Conservation (phyloP, 2,888 invertebrate species). For the Stegana nigrithorax region DNA sequence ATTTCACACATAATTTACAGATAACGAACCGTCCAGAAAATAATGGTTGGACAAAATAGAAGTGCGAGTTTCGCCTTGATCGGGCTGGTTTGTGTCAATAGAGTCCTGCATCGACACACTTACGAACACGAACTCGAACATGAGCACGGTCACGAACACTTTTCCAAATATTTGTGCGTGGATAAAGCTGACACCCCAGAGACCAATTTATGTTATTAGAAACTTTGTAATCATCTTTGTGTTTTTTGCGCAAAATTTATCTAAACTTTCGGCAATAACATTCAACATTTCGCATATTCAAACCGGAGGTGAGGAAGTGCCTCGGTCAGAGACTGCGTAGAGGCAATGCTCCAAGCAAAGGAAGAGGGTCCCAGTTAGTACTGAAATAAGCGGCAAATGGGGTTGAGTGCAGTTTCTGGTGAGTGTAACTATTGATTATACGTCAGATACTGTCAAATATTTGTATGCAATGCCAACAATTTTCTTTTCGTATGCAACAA, state of each 20-base stretch:
- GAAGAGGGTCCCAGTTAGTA: no score
- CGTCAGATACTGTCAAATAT: background rate
- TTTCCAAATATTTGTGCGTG: no score
- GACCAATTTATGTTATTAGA: constrained; percentile 17
- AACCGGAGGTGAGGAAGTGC: no score
- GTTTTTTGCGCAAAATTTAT: background rate
- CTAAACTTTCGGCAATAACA: constrained; percentile 8
- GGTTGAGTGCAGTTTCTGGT: no score
- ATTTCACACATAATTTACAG: constrained; percentile 53
- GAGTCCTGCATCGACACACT: background rate
- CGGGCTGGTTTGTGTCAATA: no score
- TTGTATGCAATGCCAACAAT: background rate
- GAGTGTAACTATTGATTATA: constrained; percentile 2
- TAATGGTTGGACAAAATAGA: background rate
- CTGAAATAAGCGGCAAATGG: no score
- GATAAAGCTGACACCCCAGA: no score
- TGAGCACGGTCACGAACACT: no score
- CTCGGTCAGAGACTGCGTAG: no score
- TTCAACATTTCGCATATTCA: constrained; percentile 2
- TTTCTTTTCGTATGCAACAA: background rate
- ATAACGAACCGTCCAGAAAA: constrained; percentile 13
- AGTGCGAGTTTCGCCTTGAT: background rate
- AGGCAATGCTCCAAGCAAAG: no score
- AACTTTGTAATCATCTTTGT: constrained; percentile 16
- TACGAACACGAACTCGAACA: no score